Evolutionary conservation across 2,113 vertebrate genomes (phyloP).

Genomic region (Carassius gibelio): DNA sequence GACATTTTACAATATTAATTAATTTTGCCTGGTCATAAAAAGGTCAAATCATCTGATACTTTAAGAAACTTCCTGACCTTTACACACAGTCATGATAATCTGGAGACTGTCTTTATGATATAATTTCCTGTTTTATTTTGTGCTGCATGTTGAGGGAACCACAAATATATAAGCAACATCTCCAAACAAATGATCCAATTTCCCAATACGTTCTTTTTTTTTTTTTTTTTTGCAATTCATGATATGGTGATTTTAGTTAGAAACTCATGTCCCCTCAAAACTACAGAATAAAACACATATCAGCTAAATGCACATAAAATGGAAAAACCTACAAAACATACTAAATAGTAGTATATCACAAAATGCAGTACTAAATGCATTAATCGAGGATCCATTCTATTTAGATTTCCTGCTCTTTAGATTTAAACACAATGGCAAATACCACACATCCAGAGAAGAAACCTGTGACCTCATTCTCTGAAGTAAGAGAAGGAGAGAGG

Average conservation of each 20-base stretch:
- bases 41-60: not conserved
- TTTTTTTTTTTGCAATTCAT: too few species aligned
- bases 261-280: not conserved
- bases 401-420: not conserved
- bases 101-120: too few species aligned
- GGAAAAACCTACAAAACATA: not conserved
- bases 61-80: not conserved
- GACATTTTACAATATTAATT: too few species aligned
- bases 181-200: too few species aligned
- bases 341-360: not conserved
- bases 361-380: not conserved
- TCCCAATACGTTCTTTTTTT: too few species aligned
- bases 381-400: conserved; percentile 2
- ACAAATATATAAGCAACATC: too few species aligned
- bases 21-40: too few species aligned
- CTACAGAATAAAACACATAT: not conserved
- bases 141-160: not conserved
- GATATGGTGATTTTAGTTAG: too few species aligned
- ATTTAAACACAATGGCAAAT: conserved; percentile 25
- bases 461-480: conserved; percentile 43
- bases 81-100: too few species aligned
- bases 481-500: conserved; percentile 36
- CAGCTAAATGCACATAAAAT: not conserved
- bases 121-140: too few species aligned
- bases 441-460: conserved; percentile 50